phyloP scores from a whole-genome alignment of 2,888 invertebrate genomes.

The Habrosyne pyritoides region DNA sequence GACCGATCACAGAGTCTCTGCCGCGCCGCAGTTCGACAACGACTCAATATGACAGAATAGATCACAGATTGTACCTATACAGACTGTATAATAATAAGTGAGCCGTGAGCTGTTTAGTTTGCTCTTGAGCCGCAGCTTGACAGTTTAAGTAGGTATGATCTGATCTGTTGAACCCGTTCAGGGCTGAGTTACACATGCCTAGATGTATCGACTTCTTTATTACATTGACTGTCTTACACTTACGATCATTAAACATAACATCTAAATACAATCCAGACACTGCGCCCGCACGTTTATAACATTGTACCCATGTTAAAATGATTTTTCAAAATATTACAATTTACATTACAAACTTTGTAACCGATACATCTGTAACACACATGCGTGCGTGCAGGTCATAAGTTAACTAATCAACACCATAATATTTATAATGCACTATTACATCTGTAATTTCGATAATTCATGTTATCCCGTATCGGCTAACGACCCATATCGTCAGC shows the following conservation, averaged over 20 bases:
- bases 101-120: no score
- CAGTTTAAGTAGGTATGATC: no score
- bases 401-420: background rate
- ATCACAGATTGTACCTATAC: no score
- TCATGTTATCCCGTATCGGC: background rate
- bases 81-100: no score
- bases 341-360: background rate
- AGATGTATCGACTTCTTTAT: background rate
- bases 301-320: background rate
- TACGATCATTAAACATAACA: no score
- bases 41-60: no score
- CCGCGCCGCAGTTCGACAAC: no score
- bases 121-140: no score
- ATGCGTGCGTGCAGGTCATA: background rate
- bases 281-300: background rate
- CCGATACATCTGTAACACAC: background rate
- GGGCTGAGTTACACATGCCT: no score
- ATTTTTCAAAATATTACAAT: background rate
- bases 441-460: background rate
- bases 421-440: background rate
- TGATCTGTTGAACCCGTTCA: no score
- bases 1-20: no score
- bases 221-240: background rate
- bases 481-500: slow-evolving; percentile 1
- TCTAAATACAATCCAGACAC: background rate